These are phyloP conservation scores for Galago senegalensis DNA, from an alignment of 2,797 vertebrate genomes.

Conservation along the genomic window DNA sequence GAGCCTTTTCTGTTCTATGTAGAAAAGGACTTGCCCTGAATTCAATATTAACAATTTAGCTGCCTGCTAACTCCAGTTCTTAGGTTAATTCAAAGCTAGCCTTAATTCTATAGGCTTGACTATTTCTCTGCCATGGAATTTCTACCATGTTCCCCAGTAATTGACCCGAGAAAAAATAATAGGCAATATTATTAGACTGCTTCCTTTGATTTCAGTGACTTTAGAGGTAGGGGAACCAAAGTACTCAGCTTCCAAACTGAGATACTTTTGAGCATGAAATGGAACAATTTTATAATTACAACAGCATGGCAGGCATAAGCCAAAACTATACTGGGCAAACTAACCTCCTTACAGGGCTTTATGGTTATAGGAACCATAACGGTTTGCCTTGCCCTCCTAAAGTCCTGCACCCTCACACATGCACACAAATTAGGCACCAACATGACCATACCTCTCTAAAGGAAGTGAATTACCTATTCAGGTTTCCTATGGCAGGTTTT, in stretches of 20 bases:
- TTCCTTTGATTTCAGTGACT: conserved; percentile 40
- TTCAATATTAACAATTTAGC: not conserved
- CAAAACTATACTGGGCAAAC: not conserved
- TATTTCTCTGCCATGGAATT: conserved; percentile 39
- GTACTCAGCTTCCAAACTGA: conserved; percentile 63
- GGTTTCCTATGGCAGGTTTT: not conserved
- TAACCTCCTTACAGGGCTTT: not conserved
- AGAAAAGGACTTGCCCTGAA: not conserved
- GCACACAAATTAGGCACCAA: not conserved
- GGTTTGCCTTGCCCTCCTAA: not conserved
- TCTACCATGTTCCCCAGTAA: not conserved
- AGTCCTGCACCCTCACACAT: not conserved
- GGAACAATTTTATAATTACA: not conserved
- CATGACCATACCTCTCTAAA: not conserved
- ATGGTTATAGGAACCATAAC: not conserved
- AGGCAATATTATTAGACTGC: conserved; percentile 32
- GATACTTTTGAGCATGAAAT: conserved; percentile 11
- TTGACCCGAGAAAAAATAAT: not conserved
- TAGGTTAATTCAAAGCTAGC: conserved; percentile 14
- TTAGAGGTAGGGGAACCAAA: conserved; percentile 9
- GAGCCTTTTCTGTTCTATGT: not conserved
- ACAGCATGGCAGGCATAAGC: not conserved
- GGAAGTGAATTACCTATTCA: not conserved
- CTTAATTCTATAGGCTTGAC: not conserved
- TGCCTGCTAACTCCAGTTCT: not conserved